Percentiles rank a stretch among this genome's conserved stretches.
These are phyloP conservation scores for Corticium candelabrum DNA, from an alignment of 37 sponge, comb jelly and placozoan genomes.

Conservation along the genomic window DNA sequence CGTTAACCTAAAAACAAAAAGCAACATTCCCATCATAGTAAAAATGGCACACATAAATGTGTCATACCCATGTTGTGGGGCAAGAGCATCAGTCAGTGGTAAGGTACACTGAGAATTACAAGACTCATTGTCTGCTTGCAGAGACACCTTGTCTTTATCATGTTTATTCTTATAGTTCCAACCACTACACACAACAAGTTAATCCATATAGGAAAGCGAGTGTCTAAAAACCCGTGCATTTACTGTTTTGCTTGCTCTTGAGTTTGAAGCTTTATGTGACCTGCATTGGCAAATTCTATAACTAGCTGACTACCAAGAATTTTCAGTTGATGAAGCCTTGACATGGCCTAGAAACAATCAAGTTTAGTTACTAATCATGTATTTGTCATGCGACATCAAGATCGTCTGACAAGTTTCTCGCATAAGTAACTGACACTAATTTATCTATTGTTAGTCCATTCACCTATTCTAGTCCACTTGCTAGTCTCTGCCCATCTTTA, in stretches of 20 bases:
- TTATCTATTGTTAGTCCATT: no score
- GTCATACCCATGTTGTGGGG: not conserved
- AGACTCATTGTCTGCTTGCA: no score
- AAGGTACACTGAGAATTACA: no score
- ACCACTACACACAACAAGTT: not conserved
- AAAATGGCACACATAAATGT: not conserved
- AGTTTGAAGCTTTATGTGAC: not conserved
- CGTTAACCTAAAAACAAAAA: not conserved
- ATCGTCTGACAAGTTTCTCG: not conserved
- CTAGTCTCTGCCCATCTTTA: no score
- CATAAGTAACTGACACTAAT: not conserved
- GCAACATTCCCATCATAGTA: not conserved
- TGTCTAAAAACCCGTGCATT: not conserved
- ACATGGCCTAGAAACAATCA: constrained; percentile 44
- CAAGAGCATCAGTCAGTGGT: not conserved
- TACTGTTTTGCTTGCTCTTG: not conserved
- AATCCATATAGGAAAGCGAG: not conserved
- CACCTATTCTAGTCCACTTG: no score
- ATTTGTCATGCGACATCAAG: constrained; percentile 12
- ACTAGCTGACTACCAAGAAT: constrained; percentile 73
- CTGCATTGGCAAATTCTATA: constrained; percentile 53
- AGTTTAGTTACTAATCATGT: constrained; percentile 14
- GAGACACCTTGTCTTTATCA: not conserved
- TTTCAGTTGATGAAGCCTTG: constrained; percentile 80
- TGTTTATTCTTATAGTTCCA: not conserved